Evolutionary conservation across 2,797 vertebrate species (phyloP).

Genomic region (Sebastes ruberrimus): DNA sequence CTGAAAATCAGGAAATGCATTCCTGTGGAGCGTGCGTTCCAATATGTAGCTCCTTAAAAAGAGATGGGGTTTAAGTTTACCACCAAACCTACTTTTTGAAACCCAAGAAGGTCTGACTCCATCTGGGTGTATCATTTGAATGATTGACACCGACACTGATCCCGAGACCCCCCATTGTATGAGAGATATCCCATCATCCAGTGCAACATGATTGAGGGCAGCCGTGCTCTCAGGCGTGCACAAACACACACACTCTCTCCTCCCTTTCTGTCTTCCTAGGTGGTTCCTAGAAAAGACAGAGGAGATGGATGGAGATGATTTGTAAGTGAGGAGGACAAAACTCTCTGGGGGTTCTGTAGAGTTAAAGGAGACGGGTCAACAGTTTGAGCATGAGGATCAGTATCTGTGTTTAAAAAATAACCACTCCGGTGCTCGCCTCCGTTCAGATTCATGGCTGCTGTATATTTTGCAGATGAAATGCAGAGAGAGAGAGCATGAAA

Average conservation of each 20-base stretch:
- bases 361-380: conserved; percentile 30
- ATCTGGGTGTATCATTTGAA: conserved; percentile 13
- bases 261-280: neutral
- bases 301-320: conserved; percentile 27
- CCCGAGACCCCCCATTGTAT: neutral
- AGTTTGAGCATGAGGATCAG: conserved; percentile 31
- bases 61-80: conserved; percentile 51
- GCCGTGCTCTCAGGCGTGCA: neutral
- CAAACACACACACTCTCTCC: neutral
- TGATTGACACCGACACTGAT: conserved; percentile 41
- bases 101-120: conserved; percentile 42
- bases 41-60: conserved; percentile 16
- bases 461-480: conserved; percentile 47
- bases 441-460: conserved; percentile 30
- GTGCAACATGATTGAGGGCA: conserved; percentile 4
- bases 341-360: conserved; percentile 16
- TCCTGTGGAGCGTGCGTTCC: conserved; percentile 29
- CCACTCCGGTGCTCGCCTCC: conserved; percentile 12
- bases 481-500: conserved; percentile 28
- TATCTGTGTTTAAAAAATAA: conserved; percentile 56
- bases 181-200: conserved; percentile 18
- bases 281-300: neutral
- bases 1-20: conserved; percentile 45
- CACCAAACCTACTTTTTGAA: conserved; percentile 35
- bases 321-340: conserved; percentile 15